Conservation (phyloP, 2,888 invertebrate genomes). For the Leptarthrus brevirostris region DNA sequence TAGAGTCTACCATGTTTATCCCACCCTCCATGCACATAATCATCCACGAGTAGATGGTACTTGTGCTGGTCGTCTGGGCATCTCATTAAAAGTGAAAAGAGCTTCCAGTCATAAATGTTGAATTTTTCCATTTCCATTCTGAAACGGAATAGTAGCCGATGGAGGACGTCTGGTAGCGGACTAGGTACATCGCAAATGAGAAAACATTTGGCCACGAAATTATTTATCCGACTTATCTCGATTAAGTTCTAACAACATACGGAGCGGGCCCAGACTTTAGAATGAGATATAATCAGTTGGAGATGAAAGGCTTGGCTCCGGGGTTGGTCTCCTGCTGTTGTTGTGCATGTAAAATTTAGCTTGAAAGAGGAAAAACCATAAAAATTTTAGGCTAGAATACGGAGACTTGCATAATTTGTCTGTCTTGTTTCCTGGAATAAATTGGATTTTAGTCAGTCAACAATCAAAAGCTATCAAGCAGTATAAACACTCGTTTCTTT, state of each 20-base stretch:
- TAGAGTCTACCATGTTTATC: not conserved
- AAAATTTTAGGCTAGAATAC: not conserved
- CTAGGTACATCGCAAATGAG: not conserved
- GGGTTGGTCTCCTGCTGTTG: not conserved
- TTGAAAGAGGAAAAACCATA: not conserved
- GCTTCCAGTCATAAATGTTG: slow-evolving; percentile 18
- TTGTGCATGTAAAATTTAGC: not conserved
- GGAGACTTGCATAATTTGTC: not conserved
- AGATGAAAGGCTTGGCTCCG: not conserved
- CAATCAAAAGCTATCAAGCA: too few species aligned
- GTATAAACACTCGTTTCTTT: too few species aligned
- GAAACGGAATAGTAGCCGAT: not conserved
- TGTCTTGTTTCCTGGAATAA: too few species aligned
- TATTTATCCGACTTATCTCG: slow-evolving; percentile 11
- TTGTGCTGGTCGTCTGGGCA: slow-evolving; percentile 1
- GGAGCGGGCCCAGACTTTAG: not conserved
- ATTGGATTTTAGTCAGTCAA: too few species aligned
- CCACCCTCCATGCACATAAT: not conserved
- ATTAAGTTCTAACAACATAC: slow-evolving; percentile 3
- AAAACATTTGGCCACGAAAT: slow-evolving; percentile 5
- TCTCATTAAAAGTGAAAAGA: slow-evolving; percentile 3
- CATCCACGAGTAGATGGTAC: not conserved
- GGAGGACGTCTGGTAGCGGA: not conserved
- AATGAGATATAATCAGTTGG: not conserved
- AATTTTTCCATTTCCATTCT: slow-evolving; percentile 22